phyloP scores from a whole-genome alignment of 1,140 invertebrate genomes.

The Pararge aegeria region DNA sequence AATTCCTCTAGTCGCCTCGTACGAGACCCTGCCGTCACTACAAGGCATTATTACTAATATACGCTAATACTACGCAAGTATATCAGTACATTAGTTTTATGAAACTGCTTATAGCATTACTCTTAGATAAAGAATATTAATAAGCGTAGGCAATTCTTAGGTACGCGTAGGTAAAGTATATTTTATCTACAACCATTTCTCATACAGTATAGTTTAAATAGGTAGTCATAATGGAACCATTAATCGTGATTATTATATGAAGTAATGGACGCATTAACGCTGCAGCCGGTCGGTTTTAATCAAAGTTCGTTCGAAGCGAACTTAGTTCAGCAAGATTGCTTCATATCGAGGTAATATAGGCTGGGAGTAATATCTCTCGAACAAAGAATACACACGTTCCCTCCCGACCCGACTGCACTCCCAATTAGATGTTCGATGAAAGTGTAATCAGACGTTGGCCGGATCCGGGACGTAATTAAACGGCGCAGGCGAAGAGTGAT shows the following conservation, averaged over 20 bases:
- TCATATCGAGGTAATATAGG: constrained; percentile 30
- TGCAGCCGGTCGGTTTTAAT: constrained; percentile 51
- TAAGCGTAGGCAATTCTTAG: background rate
- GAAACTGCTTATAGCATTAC: background rate
- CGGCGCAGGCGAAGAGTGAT: constrained; percentile 77
- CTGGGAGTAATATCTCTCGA: constrained; percentile 56
- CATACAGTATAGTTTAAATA: background rate
- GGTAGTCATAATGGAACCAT: constrained; percentile 7
- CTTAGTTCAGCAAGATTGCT: constrained; percentile 44
- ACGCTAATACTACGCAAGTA: no score
- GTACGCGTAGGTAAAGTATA: background rate
- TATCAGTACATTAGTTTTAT: background rate
- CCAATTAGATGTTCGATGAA: constrained; percentile 79
- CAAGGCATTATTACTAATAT: no score
- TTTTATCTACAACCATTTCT: constrained; percentile 5
- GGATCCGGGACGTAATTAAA: constrained; percentile 77
- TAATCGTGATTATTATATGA: constrained; percentile 17
- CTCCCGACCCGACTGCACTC: constrained; percentile 60
- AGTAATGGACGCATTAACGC: constrained; percentile 16
- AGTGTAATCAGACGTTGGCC: constrained; percentile 76
- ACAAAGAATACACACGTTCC: constrained; percentile 71
- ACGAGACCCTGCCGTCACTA: no score
- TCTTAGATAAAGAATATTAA: background rate
- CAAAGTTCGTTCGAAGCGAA: constrained; percentile 60
- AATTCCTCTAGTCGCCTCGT: no score